Evolutionary conservation across 2,888 invertebrate genomes (phyloP), one percentile per base, ranked within the genome.

Genomic region (Eulithis prunata): DNA sequence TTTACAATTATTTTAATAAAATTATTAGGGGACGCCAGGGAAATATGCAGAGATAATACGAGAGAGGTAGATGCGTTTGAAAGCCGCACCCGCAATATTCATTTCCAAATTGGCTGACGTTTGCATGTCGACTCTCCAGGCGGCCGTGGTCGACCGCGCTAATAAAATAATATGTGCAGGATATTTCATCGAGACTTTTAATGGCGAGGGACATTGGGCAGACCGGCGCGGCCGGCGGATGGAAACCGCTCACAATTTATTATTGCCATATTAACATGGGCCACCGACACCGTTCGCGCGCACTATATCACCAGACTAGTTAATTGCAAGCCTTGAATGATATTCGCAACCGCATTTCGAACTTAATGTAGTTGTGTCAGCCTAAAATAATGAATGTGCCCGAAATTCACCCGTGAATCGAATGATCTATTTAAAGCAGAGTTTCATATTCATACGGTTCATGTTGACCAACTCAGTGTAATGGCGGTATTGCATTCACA

Each of bases 301-400:
- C 87, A 88, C 83, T 90, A 85, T 85, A 87, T 88, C 89, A 89
- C 85, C 78, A 84, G 83, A 85, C 86, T 87, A 86, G 87, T 90
- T 90, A 89, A 90, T 89, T 90, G 90, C 87, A 86, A 87, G 84
- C 83, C 86, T 87, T 85, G 86, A 81, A 88, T 90, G 87, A 87
- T 86, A 89, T 85, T 90, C 85, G 81, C 83, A 83, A 86, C 87
- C 88, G 83, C 87, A 89, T 89, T 90, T 89, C 86, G 83, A 88
- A 88, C 84, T 88, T 88, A 86, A 88, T 89, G 84, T 84, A 85
- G 86, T 87, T 84, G 83, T 83, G 85, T 86, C 86, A 86, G 84
- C 80, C 76, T 80, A 80, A 84, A 87, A 87, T 89, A 89, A 89
- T 87, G 85, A 85, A 81, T 80, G 79, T 78, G 81, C 80, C 81